Evolutionary conservation across 2,888 invertebrate species (phyloP), one percentile per base, ranked within the genome.

Genomic region (Mantis religiosa): DNA sequence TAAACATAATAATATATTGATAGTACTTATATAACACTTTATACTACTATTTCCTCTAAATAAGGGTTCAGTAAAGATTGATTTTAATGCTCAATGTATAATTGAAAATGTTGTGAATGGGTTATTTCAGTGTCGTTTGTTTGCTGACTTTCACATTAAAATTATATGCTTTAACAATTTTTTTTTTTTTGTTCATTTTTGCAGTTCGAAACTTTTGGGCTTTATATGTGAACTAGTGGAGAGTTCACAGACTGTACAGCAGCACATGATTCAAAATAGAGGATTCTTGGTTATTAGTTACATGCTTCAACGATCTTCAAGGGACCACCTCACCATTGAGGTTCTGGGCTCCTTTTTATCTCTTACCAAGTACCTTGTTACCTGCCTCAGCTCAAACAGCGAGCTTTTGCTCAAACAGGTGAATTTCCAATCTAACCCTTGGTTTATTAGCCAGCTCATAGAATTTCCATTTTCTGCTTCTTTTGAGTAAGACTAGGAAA

Each of bases 241-340:
- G 93, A 98, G 98, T 84, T 99, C 99, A 91, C 97, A 98, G 92
- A 98, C 98, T 82, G 99, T 99, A 90, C 99, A 99, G 93, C 99
- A 99, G 93, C 99, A 99, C 93, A 98, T 99, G 97, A 97, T 99
- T 93, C 99, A 99, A 93, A 99, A 98, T 93, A 97, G 99, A 91
- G 99, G 99, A 90, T 99, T 99, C 94, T 95, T 99, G 92, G 99
- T 99, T 91, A 98, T 99, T 93, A 98, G 99, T 91, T 98, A 98
- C 93, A 97, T 99, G 96, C 95, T 99, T 92, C 98, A 99, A 93
- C 95, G 98, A 91, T 98, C 98, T 90, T 97, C 97, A 88, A 95
- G 98, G 90, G 98, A 99, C 92, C 99, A 99, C 93, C 95, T 99
- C 88, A 98, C 98, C 15, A 96, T 98, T 83, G 98, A 98, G 93